phyloP scores from a whole-genome alignment of 2,888 invertebrate species.

The Drosophila stalkeri region DNA sequence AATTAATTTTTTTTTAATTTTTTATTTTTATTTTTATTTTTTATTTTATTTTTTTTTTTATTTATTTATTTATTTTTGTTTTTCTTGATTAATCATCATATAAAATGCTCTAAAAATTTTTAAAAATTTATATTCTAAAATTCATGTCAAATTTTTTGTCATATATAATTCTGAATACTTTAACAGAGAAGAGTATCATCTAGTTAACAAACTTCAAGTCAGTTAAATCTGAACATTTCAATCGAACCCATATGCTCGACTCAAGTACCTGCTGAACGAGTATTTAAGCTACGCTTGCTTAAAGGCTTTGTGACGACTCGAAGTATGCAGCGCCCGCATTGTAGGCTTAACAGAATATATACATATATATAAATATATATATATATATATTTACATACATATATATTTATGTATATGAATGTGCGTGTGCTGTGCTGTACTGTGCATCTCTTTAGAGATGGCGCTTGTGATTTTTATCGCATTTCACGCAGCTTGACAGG shows the following conservation, averaged over 20 bases:
- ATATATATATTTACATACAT: neutral
- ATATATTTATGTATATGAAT: neutral
- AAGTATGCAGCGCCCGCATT: slow-evolving; percentile 48
- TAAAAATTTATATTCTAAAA: no score
- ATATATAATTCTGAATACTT: neutral
- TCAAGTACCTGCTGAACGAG: neutral
- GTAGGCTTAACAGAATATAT: neutral
- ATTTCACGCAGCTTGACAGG: slow-evolving; percentile 64
- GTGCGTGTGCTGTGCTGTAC: neutral
- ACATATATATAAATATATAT: neutral
- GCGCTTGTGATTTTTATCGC: slow-evolving; percentile 65
- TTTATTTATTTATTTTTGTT: no score
- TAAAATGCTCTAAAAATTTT: no score
- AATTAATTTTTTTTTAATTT: no score
- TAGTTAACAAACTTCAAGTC: neutral
- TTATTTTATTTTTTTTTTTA: no score
- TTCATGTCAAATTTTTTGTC: no score
- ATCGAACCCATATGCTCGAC: neutral
- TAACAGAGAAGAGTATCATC: neutral
- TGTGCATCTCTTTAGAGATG: slow-evolving; percentile 16
- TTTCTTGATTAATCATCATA: no score
- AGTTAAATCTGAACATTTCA: neutral
- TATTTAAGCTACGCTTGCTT: neutral
- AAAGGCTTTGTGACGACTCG: slow-evolving; percentile 29
- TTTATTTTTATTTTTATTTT: no score